These are phyloP conservation scores for Porites australiensis DNA, from an alignment of 64 coral and sea anemone species.

Conservation along the genomic window DNA sequence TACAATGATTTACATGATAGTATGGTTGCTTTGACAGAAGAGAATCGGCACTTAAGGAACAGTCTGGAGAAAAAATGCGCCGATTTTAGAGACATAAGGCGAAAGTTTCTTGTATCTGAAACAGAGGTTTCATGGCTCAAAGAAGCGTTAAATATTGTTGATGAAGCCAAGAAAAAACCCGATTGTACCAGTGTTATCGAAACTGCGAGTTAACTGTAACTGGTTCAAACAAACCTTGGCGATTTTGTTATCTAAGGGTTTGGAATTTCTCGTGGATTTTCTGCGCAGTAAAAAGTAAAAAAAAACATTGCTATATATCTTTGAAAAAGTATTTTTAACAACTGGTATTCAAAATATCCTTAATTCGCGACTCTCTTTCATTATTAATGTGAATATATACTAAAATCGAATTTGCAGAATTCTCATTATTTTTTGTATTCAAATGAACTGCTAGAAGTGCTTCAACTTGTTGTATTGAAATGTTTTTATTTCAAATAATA, in stretches of 20 bases:
- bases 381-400: constrained; percentile 23
- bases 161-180: constrained; percentile 46
- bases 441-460: neutral
- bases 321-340: neutral
- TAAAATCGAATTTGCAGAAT: neutral
- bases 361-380: neutral
- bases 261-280: neutral
- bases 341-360: constrained; percentile 1
- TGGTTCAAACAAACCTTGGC: neutral
- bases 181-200: constrained; percentile 23
- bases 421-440: constrained; percentile 4
- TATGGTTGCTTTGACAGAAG: constrained; percentile 65
- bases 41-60: constrained; percentile 73
- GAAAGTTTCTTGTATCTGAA: constrained; percentile 74
- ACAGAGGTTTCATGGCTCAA: constrained; percentile 80
- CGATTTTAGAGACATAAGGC: constrained; percentile 42
- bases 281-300: neutral
- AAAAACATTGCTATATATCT: neutral
- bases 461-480: neutral
- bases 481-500: neutral
- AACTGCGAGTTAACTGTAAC: constrained; percentile 19
- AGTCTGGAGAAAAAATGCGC: constrained; percentile 64
- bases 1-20: constrained; percentile 65
- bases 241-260: neutral
- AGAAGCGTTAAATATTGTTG: constrained; percentile 85